A percentile compares a stretch with the other conserved stretches of the same genome.
Evolutionary conservation across 2,797 vertebrate species (phyloP).

Genomic region (Poliocrania exsul): DNA sequence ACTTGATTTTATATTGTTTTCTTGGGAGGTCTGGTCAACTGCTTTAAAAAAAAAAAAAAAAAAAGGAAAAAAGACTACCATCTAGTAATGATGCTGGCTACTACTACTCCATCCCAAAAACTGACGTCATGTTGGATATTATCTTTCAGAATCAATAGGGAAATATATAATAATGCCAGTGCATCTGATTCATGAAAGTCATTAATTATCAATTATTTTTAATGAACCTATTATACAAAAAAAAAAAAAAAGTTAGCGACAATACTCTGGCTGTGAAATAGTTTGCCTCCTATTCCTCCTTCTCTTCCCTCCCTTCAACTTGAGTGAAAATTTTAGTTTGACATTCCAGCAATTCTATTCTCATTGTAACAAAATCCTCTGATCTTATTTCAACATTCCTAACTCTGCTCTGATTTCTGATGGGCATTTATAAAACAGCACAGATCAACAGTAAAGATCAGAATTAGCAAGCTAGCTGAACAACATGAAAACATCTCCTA

Average conservation of each 20-base stretch:
- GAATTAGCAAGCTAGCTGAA: neutral
- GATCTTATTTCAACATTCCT: neutral
- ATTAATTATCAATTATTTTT: neutral
- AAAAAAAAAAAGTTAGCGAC: neutral
- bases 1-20: neutral
- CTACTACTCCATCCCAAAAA: neutral
- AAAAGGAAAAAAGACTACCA: neutral
- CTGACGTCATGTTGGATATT: neutral
- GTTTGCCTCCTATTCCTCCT: neutral
- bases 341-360: neutral
- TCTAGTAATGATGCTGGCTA: neutral
- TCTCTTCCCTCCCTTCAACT: neutral
- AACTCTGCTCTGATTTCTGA: neutral
- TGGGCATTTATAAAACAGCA: neutral
- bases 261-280: neutral
- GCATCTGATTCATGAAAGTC: neutral
- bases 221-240: neutral
- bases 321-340: neutral
- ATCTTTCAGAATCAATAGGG: neutral
- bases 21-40: neutral
- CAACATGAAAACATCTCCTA: neutral
- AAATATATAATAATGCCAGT: neutral
- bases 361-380: neutral
- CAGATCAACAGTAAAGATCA: neutral
- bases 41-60: neutral